Evolutionary conservation across 2,888 invertebrate genomes (phyloP), one percentile per base, ranked within the genome.

Genomic region (Drosophila cracens): DNA sequence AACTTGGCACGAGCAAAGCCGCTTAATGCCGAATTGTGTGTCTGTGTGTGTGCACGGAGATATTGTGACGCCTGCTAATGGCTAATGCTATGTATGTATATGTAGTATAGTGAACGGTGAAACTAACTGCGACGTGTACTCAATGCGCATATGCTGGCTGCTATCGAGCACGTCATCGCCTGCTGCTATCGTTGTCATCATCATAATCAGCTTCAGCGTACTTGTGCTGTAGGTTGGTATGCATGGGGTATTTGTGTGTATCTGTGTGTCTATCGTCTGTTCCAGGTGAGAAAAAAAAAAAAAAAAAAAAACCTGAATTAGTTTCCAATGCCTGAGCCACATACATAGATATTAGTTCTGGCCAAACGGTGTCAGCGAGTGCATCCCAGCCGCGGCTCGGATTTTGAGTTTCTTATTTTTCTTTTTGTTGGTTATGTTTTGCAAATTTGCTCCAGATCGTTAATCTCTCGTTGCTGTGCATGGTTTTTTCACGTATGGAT

Each of bases 111-210:
- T 21, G n/a, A 43, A 46, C n/a, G n/a, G 29, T n/a, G 48, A 46
- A 46, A 21, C 43, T 13, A 46, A 46, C 13, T 46, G 21, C 43
- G 43, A 40, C 60, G 33, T 63, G 51, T 51, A 40, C 2, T 11
- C 31, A 70, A 56, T 70, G 81, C 83, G 83, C 73, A 71, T 81
- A 68, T 86, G 76, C 75, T 81, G 66, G 51, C 40, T 67, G 66
- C 70, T 89, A 83, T 83, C 89, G 66, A 75, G 84, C 85, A 89
- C 85, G 87, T 89, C 83, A 89, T 89, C 88, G 53, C 60, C 61
- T 56, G 49, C 52, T 73, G 38, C 52, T 74, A 87, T 83, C 84
- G 52, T 46, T 67, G 78, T 66, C 82, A 83, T 72, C 87, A 81
- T 73, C 72, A 56, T 66, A 59, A 49, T 60, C 65, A 66, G 63